Conservation (phyloP, 1,140 invertebrate species). For the Holotrichia oblita region DNA sequence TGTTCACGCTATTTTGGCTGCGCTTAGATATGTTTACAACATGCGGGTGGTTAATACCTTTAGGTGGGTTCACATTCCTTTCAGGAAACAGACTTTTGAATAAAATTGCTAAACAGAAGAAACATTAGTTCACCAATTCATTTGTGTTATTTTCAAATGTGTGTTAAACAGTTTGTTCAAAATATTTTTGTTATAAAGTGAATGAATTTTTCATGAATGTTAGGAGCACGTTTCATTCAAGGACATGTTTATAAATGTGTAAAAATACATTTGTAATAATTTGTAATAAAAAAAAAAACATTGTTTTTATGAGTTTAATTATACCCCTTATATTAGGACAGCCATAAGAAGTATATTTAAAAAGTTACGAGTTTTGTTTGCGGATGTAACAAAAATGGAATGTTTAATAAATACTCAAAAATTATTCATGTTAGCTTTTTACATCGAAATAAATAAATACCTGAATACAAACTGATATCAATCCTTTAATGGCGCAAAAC, state of each 20-base stretch:
- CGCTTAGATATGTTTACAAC: constrained; percentile 96
- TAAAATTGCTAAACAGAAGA: constrained; percentile 66
- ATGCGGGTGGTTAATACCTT: constrained; percentile 85
- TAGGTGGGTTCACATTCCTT: constrained; percentile 89
- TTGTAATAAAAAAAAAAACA: constrained; percentile 27
- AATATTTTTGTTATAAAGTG: constrained; percentile 6
- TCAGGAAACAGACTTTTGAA: constrained; percentile 90
- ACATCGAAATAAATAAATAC: too few species aligned
- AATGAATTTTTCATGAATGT: constrained; percentile 27
- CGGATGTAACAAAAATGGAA: too few species aligned
- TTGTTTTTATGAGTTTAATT: too few species aligned
- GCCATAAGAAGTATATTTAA: too few species aligned
- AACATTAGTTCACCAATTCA: constrained; percentile 12
- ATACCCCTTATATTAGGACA: too few species aligned
- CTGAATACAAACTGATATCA: too few species aligned
- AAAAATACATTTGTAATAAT: constrained; percentile 33
- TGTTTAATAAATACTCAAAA: too few species aligned
- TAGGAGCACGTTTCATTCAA: background rate
- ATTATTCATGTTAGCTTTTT: too few species aligned
- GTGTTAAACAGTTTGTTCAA: background rate
- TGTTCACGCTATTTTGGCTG: constrained; percentile 93
- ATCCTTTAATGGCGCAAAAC: too few species aligned
- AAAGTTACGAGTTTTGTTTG: too few species aligned
- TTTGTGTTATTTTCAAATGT: constrained; percentile 3
- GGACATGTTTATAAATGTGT: background rate